phyloP scores from a whole-genome alignment of 2,113 vertebrate genomes.

The Nyctibius bracteatus region DNA sequence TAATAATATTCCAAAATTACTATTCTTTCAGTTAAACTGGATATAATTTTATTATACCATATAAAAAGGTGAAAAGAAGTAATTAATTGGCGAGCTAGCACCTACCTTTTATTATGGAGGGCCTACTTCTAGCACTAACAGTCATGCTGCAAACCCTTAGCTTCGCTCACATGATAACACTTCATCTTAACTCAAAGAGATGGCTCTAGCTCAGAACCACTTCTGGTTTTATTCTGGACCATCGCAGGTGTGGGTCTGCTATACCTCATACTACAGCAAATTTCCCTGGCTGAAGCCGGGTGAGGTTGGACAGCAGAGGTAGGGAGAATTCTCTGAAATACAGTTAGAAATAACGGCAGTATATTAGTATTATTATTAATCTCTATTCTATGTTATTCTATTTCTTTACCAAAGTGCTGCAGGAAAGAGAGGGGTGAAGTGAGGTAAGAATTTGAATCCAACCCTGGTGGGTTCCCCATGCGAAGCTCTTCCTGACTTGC shows the following conservation, averaged over 20 bases:
- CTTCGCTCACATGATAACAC: background rate
- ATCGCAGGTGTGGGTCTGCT: background rate
- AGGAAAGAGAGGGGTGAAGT: background rate
- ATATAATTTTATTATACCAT: background rate
- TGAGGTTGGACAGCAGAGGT: background rate
- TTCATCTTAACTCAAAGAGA: background rate
- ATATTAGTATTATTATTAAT: background rate
- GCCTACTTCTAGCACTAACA: background rate
- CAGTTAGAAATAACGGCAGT: background rate
- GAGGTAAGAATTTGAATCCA: background rate
- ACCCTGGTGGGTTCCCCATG: background rate
- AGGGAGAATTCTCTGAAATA: background rate
- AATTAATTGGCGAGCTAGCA: background rate
- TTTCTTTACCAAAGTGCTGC: background rate
- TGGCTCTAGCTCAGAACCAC: background rate
- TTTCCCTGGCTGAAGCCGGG: background rate
- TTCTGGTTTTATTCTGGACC: background rate
- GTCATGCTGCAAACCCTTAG: background rate
- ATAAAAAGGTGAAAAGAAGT: background rate
- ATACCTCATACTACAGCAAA: background rate
- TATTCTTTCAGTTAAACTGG: background rate
- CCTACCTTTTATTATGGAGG: background rate
- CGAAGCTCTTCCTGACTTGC: background rate
- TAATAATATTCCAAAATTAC: background rate
- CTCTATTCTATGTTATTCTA: background rate